phyloP scores from a whole-genome alignment of 2,113 vertebrate species.

The cattle (Bos taurus) region DNA sequence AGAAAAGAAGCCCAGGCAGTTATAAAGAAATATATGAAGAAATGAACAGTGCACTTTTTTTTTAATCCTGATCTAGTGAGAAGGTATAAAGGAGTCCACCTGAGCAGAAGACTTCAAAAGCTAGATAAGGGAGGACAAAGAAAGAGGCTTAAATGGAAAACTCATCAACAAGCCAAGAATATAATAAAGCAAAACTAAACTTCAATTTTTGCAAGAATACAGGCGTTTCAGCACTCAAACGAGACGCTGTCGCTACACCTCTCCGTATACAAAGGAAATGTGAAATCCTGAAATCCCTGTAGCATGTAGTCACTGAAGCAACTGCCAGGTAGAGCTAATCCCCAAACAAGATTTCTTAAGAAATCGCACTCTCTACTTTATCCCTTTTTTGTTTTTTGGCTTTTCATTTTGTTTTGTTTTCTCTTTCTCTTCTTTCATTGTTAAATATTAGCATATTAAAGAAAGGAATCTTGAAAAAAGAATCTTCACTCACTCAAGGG shows the following conservation, averaged over 20 bases:
- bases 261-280: background rate
- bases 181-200: slow-evolving; percentile 10
- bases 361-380: background rate
- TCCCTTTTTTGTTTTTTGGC: background rate
- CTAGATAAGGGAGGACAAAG: background rate
- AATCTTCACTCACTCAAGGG: slow-evolving; percentile 33
- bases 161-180: background rate
- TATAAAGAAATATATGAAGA: background rate
- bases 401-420: background rate
- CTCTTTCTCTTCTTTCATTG: background rate
- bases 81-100: background rate
- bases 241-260: background rate
- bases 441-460: slow-evolving; percentile 46
- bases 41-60: background rate
- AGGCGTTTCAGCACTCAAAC: background rate
- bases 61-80: slow-evolving; percentile 4
- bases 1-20: background rate
- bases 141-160: background rate
- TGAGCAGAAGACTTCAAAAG: slow-evolving; percentile 26
- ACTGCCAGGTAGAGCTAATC: slow-evolving; percentile 32
- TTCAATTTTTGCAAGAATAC: slow-evolving; percentile 51
- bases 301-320: background rate
- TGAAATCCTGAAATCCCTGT: background rate
- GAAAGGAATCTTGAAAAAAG: slow-evolving; percentile 27
- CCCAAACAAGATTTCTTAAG: slow-evolving; percentile 31